A percentile compares a stretch with the other conserved stretches of the same genome.
phyloP scores from a whole-genome alignment of 2,888 invertebrate genomes.

The Euzophera pinguis region DNA sequence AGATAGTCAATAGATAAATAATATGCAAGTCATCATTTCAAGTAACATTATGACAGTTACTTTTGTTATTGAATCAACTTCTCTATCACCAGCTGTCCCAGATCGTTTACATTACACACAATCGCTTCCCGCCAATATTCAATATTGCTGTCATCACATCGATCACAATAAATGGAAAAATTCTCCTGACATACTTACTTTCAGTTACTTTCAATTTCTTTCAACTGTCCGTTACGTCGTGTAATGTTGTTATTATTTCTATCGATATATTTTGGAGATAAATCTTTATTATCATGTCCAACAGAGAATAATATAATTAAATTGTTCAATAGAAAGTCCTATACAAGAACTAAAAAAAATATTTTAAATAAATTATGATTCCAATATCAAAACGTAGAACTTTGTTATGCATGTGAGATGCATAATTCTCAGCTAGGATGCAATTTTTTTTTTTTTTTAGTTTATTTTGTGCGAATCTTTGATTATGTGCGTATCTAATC shows the following conservation, averaged over 20 bases:
- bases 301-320: background rate
- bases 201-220: background rate
- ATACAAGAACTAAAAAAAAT: too few relatives aligned
- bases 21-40: background rate
- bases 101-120: background rate
- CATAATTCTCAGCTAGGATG: too few relatives aligned
- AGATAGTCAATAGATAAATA: too few relatives aligned
- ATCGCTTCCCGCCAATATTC: conserved; percentile 1
- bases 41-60: background rate
- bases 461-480: too few relatives aligned
- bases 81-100: background rate
- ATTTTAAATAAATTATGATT: too few relatives aligned
- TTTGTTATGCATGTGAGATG: too few relatives aligned
- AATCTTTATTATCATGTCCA: background rate
- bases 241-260: background rate
- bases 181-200: background rate
- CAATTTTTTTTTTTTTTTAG: too few relatives aligned
- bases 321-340: too few relatives aligned
- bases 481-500: too few relatives aligned
- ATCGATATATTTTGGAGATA: background rate
- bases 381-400: too few relatives aligned
- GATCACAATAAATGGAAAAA: conserved; percentile 7
- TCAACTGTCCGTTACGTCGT: background rate
- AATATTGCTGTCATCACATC: conserved; percentile 10
- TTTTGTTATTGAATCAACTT: conserved; percentile 3